Evolutionary conservation across 2,113 vertebrate genomes (phyloP), one percentile per base, ranked within the genome.

Genomic region (Picathartes gymnocephalus): DNA sequence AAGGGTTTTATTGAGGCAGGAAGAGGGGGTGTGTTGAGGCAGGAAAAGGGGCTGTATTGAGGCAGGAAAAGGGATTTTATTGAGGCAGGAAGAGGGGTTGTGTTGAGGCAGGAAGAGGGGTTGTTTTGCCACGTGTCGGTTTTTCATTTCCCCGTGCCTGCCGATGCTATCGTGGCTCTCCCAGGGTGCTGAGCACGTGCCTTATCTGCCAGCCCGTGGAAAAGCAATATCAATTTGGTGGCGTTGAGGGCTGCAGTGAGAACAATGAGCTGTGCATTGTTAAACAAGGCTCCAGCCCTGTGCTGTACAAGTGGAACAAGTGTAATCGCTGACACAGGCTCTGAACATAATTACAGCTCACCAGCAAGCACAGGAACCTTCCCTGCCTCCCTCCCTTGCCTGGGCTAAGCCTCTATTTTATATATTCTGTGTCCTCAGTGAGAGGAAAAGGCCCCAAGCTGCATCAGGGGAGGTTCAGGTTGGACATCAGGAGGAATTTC

Each of bases 241-340:
- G 61, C 2, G 35, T 53, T 86, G 72, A 92, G 79, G 93, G 86
- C 94, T 93, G 71, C 20, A 69, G 94, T 1, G 19, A 90, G 94
- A 95, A 97, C 96, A 97, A 96, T 93, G 90, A 3, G 7, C 86
- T 72, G 85, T 82, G 94, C 91, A 76, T 96, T 96, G 96, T 97
- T 95, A 93, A 97, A 96, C 97, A 96, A 95, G 95, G 66, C 61
- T 39, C 23, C 86, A 51, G 88, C 90, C 86, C 92, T 1, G 44
- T 37, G 86, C 93, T 58, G 81, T 85, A 96, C 94, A 93, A 95
- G 93, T 39, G 1, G 91, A 96, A 97, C 96, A 97, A 95, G 87
- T 79, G 86, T 95, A 82, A 73, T 68, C 17, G 0, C 83, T 80
- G 90, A 96, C 83, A 88, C 5, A 6, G 86, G 30, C 85, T 79